Evolutionary conservation across 1,140 invertebrate genomes (phyloP).

Genomic region (Bursaphelenchus mucronatus): DNA sequence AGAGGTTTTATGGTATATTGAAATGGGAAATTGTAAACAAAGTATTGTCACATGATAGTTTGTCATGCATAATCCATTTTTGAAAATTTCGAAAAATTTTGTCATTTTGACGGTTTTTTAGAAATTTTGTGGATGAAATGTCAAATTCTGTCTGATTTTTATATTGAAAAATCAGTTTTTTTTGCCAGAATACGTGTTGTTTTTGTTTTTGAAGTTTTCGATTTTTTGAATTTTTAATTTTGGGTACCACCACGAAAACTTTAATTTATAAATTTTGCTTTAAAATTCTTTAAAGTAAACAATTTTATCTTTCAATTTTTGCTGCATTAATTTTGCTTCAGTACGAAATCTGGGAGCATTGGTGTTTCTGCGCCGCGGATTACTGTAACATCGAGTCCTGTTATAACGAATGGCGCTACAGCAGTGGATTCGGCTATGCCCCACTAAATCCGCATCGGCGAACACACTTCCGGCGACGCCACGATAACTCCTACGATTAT

Average conservation of each 20-base stretch:
- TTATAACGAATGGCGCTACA: slow-evolving; percentile 29
- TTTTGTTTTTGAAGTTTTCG: too few relatives aligned
- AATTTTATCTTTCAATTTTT: background rate
- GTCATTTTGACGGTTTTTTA: too few relatives aligned
- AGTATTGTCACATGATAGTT: too few relatives aligned
- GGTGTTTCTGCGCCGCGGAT: slow-evolving; percentile 52
- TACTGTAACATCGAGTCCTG: slow-evolving; percentile 43
- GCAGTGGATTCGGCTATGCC: background rate
- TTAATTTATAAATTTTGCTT: background rate
- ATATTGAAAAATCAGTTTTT: slow-evolving; percentile 1
- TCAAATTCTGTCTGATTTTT: too few relatives aligned
- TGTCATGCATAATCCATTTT: too few relatives aligned
- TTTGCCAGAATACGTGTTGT: too few relatives aligned
- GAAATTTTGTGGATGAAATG: too few relatives aligned
- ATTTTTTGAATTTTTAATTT: background rate
- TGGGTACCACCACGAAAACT: background rate
- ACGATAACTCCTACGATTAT: slow-evolving; percentile 8
- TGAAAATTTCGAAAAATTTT: too few relatives aligned
- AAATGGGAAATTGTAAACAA: too few relatives aligned
- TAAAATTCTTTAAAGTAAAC: too few relatives aligned
- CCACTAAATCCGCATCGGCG: slow-evolving; percentile 17
- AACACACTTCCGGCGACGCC: slow-evolving; percentile 15
- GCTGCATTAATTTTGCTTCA: slow-evolving; percentile 20
- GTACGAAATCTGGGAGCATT: slow-evolving; percentile 48
- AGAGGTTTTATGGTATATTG: background rate